Conservation (phyloP, 2,888 invertebrate genomes). For the Synergus umbraculus region DNA sequence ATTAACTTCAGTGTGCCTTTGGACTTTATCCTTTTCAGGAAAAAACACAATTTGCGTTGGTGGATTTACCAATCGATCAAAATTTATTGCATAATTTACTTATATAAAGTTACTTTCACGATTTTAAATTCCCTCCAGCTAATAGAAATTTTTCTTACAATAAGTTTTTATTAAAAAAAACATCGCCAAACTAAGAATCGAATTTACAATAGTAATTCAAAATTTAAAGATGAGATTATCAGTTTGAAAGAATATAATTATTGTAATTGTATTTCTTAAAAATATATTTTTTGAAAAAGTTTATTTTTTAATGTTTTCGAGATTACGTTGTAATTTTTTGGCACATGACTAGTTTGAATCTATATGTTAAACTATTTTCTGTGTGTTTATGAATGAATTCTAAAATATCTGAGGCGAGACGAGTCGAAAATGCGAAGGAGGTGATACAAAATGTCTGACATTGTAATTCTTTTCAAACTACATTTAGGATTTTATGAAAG, state of each 20-base stretch:
- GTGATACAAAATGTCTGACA: not conserved
- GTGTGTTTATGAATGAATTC: not conserved
- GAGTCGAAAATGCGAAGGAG: not conserved
- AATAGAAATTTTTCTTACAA: too few relatives aligned
- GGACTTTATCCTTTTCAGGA: not conserved
- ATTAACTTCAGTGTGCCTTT: not conserved
- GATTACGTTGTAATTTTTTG: not conserved
- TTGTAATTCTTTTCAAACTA: too few relatives aligned
- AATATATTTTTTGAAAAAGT: not conserved
- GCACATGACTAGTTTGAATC: not conserved
- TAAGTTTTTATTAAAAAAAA: too few relatives aligned
- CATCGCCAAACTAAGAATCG: too few relatives aligned
- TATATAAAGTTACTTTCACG: too few relatives aligned
- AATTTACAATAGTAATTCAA: not conserved
- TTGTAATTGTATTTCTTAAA: not conserved
- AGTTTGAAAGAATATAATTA: not conserved
- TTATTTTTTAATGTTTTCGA: not conserved
- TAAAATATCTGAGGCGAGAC: not conserved
- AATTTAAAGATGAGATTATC: not conserved
- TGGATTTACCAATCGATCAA: not conserved
- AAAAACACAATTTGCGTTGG: constrained; percentile 17
- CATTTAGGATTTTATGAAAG: too few relatives aligned
- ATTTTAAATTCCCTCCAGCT: too few relatives aligned
- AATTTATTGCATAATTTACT: too few relatives aligned
- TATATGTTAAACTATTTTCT: not conserved